A percentile compares a stretch with the other conserved stretches of the same genome.
phyloP scores from a whole-genome alignment of 2,113 vertebrate species.

The Passer domesticus region DNA sequence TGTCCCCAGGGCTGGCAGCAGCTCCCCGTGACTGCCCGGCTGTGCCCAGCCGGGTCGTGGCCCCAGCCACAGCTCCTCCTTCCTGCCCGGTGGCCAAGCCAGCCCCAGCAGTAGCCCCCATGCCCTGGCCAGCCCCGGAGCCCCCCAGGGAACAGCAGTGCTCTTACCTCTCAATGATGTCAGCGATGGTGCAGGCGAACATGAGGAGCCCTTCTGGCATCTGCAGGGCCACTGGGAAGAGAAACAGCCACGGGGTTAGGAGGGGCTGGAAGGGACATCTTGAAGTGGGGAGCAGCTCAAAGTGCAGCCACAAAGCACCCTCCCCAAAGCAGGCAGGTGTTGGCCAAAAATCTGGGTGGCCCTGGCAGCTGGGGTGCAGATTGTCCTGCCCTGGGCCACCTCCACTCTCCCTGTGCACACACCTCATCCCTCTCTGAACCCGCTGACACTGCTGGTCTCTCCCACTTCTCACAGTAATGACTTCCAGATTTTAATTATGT shows the following conservation, averaged over 20 bases:
- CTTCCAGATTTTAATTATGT: conserved; percentile 56
- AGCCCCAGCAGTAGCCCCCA: not conserved
- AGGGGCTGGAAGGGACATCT: not conserved
- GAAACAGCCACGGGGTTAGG: not conserved
- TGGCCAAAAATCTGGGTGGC: not conserved
- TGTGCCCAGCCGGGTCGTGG: not conserved
- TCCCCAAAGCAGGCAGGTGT: not conserved
- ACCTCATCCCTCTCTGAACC: conserved; percentile 9
- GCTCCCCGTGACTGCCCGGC: not conserved
- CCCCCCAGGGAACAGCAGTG: fast-evolving
- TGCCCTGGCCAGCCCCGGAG: fast-evolving
- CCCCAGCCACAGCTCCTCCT: fast-evolving
- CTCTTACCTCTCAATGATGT: conserved; percentile 92
- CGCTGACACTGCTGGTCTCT: not conserved
- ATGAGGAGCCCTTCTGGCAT: conserved; percentile 97
- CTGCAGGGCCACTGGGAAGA: conserved; percentile 90
- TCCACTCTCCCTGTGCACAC: not conserved
- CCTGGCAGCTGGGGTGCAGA: not conserved
- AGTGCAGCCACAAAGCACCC: fast-evolving
- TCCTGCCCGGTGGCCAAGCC: not conserved
- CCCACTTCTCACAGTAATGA: not conserved
- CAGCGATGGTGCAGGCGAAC: conserved; percentile 93
- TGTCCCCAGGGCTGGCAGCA: not conserved
- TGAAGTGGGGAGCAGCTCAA: not conserved
- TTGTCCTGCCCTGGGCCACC: fast-evolving